Conservation (phyloP, 92 coral and sea anemone species). For the Bergia sp. region DNA sequence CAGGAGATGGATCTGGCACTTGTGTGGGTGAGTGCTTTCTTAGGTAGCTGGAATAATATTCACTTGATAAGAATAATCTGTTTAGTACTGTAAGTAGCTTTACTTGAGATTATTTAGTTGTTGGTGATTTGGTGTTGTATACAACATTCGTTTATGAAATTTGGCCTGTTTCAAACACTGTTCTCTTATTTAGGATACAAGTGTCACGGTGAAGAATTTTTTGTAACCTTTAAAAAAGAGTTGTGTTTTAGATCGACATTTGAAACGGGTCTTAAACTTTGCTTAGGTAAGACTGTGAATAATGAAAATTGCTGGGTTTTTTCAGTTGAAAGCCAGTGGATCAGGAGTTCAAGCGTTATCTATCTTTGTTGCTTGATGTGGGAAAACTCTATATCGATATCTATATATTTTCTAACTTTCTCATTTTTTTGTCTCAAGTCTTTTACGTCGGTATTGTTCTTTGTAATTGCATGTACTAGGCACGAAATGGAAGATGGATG, state of each 20-base stretch:
- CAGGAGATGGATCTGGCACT: constrained; percentile 64
- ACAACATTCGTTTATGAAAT: neutral
- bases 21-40: constrained; percentile 60
- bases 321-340: constrained; percentile 2
- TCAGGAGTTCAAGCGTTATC: constrained; percentile 37
- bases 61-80: neutral
- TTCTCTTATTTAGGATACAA: no score
- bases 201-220: neutral
- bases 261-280: neutral
- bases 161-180: neutral
- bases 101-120: neutral
- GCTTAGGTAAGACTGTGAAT: neutral
- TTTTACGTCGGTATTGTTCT: constrained; percentile 33
- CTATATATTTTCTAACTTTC: neutral
- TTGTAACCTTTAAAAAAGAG: neutral
- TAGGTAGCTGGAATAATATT: neutral
- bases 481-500: neutral
- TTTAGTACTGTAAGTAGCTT: neutral
- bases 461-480: constrained; percentile 27
- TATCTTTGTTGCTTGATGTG: neutral
- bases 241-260: neutral
- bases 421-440: constrained; percentile 17
- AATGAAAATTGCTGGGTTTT: neutral
- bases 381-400: neutral
- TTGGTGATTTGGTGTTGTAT: neutral